A percentile compares a stretch with the other conserved stretches of the same genome.
Evolutionary conservation across 2,113 vertebrate genomes (phyloP).

Genomic region (Diglossa brunneiventris): DNA sequence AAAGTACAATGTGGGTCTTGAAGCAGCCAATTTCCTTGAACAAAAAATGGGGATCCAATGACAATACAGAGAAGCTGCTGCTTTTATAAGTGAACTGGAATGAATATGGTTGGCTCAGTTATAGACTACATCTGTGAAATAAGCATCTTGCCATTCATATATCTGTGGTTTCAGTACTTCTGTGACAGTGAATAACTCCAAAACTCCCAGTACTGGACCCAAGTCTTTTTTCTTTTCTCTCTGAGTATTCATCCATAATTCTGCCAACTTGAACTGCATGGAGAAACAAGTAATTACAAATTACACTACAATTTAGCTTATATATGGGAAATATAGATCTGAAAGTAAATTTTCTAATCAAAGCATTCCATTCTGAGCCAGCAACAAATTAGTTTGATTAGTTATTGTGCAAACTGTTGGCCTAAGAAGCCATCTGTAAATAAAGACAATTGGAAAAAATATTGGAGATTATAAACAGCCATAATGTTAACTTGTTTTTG

Average conservation of each 20-base stretch:
- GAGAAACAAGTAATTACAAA: not conserved
- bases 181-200: not conserved
- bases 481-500: not conserved
- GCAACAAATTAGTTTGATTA: not conserved
- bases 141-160: not conserved
- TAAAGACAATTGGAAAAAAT: not conserved
- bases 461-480: not conserved
- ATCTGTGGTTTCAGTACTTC: not conserved
- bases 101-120: not conserved
- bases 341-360: slow-evolving; percentile 1
- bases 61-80: not conserved
- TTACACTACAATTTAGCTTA: not conserved
- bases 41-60: not conserved
- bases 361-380: not conserved
- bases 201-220: not conserved
- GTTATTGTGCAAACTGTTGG: not conserved
- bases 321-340: not conserved
- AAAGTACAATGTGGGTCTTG: not conserved
- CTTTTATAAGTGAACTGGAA: not conserved
- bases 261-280: not conserved
- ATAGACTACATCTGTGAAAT: not conserved
- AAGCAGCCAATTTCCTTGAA: not conserved
- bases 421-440: slow-evolving; percentile 3
- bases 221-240: not conserved
- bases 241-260: not conserved